Base-by-base conservation (phyloP, 2,113 vertebrate species). In the Phyllostomus hastatus region DNA sequence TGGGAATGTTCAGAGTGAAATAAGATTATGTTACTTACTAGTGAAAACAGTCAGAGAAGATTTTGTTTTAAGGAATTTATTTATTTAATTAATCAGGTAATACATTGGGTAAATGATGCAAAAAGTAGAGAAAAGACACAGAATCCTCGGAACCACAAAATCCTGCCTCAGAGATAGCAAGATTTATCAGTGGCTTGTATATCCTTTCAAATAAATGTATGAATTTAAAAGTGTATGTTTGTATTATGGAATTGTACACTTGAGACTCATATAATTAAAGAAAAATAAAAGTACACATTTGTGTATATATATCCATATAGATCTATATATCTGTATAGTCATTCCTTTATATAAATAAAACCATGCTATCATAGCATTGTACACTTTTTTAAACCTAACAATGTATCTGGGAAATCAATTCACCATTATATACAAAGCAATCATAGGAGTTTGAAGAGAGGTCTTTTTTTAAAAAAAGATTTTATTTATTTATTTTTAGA, bases 171-270 rank as follows among this genome's bases (percentile, higher is more conserved):
- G 64, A 88, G 41, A 67, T 28, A 75, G 16, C 24, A 79, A 35
- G 4, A 57, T 35, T 84, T 64, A 9, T 79, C 41, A 84, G 26
- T 93, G n/a, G 19, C 33, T 69, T 81, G 22, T 66, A 33, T 67
- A 72, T 28, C n/a, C 17, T 95, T 83, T 89, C 69, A 92, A 90
- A 78, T 85, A 95, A 84, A 87, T 59, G 10, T 48, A 15, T 86
- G n/a, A 52, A 33, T 50, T 64, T 66, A 76, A 35, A 81, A 76
- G 5, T 70, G 50, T 78, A n/a, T 78, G 50, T 22, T 78, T 33
- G 9, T 50, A n/a, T 78, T 78, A 78, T n/a, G 46, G 17, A 78
- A 78, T 78, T 78, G 17, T 76, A 76, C 31, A 50, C 31, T 76
- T 48, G 43, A 76, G 73, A 33, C 43, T 16, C 48, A 48, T 76